Percentiles rank a stretch among this genome's conserved stretches.
Evolutionary conservation across 2,888 invertebrate genomes (phyloP).

Genomic region (Rhagium mordax): DNA sequence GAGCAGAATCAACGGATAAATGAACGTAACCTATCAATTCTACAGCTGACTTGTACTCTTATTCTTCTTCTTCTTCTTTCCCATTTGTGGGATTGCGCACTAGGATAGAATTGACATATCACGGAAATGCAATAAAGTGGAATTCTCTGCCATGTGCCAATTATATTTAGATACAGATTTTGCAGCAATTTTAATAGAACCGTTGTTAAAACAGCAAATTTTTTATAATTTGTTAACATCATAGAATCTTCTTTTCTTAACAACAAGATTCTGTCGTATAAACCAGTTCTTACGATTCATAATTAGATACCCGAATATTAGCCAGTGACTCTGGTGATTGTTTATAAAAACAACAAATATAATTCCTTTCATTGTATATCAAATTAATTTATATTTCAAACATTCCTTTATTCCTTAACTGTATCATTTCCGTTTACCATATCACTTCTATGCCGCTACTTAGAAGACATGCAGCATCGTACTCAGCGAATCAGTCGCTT

Average conservation of each 20-base stretch:
- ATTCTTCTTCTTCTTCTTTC: not conserved
- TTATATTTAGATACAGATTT: not conserved
- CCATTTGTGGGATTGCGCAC: not conserved
- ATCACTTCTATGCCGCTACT: not conserved
- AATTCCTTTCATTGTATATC: not conserved
- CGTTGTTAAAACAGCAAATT: too few species aligned
- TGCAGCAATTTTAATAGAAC: too few species aligned
- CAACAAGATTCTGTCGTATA: too few species aligned
- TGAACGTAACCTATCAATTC: conserved; percentile 12
- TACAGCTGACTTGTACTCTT: not conserved
- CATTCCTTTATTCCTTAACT: conserved; percentile 4
- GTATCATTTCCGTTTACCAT: conserved; percentile 12
- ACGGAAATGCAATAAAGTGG: not conserved
- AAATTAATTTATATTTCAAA: not conserved
- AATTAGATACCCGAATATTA: too few species aligned
- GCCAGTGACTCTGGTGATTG: too few species aligned
- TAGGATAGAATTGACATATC: not conserved
- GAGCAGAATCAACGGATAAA: not conserved
- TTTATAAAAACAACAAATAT: not conserved
- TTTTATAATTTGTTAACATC: too few species aligned
- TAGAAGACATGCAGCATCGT: not conserved
- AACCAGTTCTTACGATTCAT: too few species aligned
- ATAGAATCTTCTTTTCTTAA: too few species aligned
- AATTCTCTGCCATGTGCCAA: not conserved
- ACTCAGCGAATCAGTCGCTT: not conserved